Evolutionary conservation across 2,888 invertebrate genomes (phyloP).

Genomic region (Apotomis turbidana): DNA sequence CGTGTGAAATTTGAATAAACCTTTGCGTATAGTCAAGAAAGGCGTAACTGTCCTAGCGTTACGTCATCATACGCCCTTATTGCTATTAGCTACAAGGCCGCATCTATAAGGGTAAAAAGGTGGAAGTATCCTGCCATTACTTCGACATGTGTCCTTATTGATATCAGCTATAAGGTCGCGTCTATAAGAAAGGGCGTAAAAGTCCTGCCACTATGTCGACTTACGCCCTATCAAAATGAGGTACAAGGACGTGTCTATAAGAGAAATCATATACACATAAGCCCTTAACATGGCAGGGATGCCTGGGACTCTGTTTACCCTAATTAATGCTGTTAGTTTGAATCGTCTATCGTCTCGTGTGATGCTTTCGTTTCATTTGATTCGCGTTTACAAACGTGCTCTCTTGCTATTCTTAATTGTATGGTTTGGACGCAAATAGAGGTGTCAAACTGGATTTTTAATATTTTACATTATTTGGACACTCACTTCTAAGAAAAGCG

Average conservation of each 20-base stretch:
- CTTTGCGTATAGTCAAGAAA: neutral
- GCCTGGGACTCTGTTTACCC: constrained; percentile 23
- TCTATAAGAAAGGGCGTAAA: constrained; percentile 3
- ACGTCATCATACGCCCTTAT: constrained; percentile 5
- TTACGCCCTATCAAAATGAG: neutral
- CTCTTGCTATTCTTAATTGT: neutral
- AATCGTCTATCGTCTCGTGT: neutral
- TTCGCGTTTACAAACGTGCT: constrained; percentile 14
- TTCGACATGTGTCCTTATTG: constrained; percentile 4
- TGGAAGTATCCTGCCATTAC: constrained; percentile 2
- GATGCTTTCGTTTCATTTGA: constrained; percentile 28
- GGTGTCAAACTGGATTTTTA: neutral
- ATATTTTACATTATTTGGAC: no score
- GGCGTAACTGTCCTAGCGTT: constrained; percentile 8
- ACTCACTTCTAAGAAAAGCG: no score
- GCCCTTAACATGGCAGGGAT: neutral
- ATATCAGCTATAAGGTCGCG: neutral
- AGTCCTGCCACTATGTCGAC: neutral
- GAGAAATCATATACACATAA: neutral
- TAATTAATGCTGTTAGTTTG: constrained; percentile 29
- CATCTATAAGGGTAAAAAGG: neutral
- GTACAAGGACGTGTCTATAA: neutral
- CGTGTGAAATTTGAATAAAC: constrained; percentile 40
- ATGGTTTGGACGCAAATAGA: neutral
- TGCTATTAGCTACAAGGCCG: neutral